phyloP scores from a whole-genome alignment of 1,140 invertebrate species.

The Phymorhynchus buccinoides region DNA sequence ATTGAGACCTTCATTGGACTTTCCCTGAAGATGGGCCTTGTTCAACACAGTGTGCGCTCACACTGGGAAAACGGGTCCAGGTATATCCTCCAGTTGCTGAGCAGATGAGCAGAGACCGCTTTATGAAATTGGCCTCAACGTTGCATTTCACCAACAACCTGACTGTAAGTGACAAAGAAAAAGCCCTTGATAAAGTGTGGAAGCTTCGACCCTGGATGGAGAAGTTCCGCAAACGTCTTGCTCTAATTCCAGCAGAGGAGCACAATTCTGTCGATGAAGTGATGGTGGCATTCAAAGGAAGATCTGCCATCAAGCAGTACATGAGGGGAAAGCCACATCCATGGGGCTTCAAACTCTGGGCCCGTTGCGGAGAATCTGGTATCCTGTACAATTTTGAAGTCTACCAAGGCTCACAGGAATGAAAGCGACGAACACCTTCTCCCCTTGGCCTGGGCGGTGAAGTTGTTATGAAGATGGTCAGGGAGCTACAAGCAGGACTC shows the following conservation, averaged over 20 bases:
- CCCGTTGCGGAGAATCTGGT: constrained; percentile 14
- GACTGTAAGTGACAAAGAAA: constrained; percentile 19
- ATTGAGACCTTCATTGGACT: too few species aligned
- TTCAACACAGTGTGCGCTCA: too few species aligned
- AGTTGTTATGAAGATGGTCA: constrained; percentile 32
- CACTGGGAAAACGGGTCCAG: too few species aligned
- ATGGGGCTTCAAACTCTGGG: constrained; percentile 53
- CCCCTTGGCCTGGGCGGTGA: constrained; percentile 39
- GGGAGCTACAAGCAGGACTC: not conserved
- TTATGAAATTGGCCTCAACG: constrained; percentile 19
- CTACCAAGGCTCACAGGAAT: constrained; percentile 51
- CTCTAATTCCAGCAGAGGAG: constrained; percentile 35
- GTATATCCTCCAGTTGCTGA: constrained; percentile 28
- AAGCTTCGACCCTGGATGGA: constrained; percentile 45
- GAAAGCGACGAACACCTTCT: not conserved
- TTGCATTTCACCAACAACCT: constrained; percentile 48
- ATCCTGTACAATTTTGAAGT: constrained; percentile 52
- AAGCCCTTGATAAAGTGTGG: constrained; percentile 40
- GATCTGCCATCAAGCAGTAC: constrained; percentile 33
- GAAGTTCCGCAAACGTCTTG: constrained; percentile 23
- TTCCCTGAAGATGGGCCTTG: too few species aligned
- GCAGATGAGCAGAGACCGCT: constrained; percentile 37
- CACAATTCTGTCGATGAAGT: constrained; percentile 47
- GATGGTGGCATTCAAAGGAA: constrained; percentile 9
- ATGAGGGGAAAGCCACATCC: constrained; percentile 38